These are phyloP conservation scores for Conus betulinus DNA, from an alignment of 1,140 invertebrate genomes.

Conservation along the genomic window DNA sequence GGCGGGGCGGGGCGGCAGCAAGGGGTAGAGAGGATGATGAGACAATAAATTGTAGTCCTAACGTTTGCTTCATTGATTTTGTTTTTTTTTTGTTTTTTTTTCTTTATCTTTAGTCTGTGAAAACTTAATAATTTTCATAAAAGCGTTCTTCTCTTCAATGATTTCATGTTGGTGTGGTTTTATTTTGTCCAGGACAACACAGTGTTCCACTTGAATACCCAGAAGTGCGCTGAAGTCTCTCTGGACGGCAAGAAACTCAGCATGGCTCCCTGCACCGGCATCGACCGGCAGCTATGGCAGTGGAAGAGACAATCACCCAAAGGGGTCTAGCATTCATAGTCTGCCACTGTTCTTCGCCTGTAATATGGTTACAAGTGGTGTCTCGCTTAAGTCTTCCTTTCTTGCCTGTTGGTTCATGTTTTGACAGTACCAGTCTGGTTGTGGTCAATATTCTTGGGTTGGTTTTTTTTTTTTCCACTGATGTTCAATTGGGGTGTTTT, in stretches of 20 bases:
- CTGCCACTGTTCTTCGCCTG: neutral
- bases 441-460: neutral
- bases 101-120: too few relatives aligned
- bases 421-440: neutral
- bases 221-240: conserved; percentile 91
- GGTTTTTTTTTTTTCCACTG: neutral
- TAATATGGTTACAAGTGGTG: neutral
- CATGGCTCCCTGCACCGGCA: conserved; percentile 84
- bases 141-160: too few relatives aligned
- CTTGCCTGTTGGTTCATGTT: neutral
- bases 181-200: conserved; percentile 83
- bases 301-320: conserved; percentile 87
- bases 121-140: too few relatives aligned
- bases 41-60: too few relatives aligned
- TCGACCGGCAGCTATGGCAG: conserved; percentile 91
- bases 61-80: too few relatives aligned
- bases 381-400: neutral
- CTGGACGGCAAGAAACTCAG: conserved; percentile 82
- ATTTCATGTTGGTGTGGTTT: too few relatives aligned
- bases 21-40: too few relatives aligned
- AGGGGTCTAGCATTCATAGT: neutral
- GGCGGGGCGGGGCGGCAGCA: too few relatives aligned
- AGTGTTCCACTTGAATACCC: conserved; percentile 93
- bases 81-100: too few relatives aligned
- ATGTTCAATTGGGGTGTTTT: neutral